Evolutionary conservation across 2,113 vertebrate species (phyloP), one percentile per base, ranked within the genome.

Genomic region (Heloderma charlesbogerti): DNA sequence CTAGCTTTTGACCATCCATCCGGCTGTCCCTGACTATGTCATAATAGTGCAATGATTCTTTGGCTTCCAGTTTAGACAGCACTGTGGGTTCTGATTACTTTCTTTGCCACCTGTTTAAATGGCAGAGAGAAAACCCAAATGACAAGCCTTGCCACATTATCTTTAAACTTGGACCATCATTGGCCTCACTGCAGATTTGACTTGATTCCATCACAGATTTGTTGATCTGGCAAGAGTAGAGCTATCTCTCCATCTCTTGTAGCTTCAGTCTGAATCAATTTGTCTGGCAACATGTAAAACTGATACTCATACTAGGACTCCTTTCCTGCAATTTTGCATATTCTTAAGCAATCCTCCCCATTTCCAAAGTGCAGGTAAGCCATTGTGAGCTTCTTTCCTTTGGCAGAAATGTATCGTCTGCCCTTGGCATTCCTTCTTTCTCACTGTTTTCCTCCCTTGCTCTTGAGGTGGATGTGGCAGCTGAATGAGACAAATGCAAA

Each of bases 21-120:
- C 18, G 3, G 45, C 83, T 85, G 72, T 48, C 72, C 63, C 60
- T 75, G 67, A 31, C 63, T 75, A 77, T 75, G 25, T 85, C 60
- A 78, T 85, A 78, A 85, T 67, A 67, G 43, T 25, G 45, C 40
- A 78, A 90, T 85, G 75, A 85, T 67, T 85, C 43, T 48, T 78
- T 85, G 57, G 89, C 89, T 85, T 90, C 82, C 60, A 85, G 2
- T 54, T 78, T 78, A 78, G 43, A 85, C 48, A 74, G 72, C 71
- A 78, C 57, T 34, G 79, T 89, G 27, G 79, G n/a, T 57, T 89
- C 88, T 37, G 48, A 85, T 90, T 90, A 29, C 25, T 13, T 40
- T 84, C 12, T 90, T 79, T 90, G 60, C 82, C 89, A 90, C 89
- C 89, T 85, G 82, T 85, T 90, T 85, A 85, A 90, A 85, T 90